phyloP scores from a whole-genome alignment of 2,113 vertebrate species.

The Pteruthius melanotis region DNA sequence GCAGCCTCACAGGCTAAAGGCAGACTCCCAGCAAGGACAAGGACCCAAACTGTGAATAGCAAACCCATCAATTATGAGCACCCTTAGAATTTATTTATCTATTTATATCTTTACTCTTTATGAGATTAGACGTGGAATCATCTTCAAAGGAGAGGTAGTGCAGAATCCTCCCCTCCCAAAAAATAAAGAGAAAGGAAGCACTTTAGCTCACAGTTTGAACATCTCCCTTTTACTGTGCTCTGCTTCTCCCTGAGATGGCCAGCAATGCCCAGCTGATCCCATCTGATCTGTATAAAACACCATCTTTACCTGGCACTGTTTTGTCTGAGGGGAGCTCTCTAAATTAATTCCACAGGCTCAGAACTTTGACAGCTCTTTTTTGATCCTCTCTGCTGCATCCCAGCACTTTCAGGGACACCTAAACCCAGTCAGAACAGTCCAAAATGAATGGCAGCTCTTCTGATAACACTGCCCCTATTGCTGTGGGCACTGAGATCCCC shows the following conservation, averaged over 20 bases:
- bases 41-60: neutral
- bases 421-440: neutral
- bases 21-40: neutral
- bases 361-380: slow-evolving; percentile 1
- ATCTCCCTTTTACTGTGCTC: neutral
- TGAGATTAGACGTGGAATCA: neutral
- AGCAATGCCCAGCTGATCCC: neutral
- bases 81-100: neutral
- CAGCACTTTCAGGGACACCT: neutral
- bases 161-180: neutral
- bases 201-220: neutral
- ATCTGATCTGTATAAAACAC: neutral
- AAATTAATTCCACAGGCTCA: slow-evolving; percentile 29
- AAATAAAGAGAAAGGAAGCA: neutral
- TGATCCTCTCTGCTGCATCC: slow-evolving; percentile 10
- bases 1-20: neutral
- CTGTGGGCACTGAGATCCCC: neutral
- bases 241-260: neutral
- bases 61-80: neutral
- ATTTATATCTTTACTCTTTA: neutral
- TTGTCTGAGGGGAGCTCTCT: slow-evolving; percentile 6
- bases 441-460: neutral
- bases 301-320: neutral
- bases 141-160: neutral
- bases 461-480: neutral